Evolutionary conservation across 2,888 invertebrate genomes (phyloP).

Genomic region (Oegoconia quadripuncta): DNA sequence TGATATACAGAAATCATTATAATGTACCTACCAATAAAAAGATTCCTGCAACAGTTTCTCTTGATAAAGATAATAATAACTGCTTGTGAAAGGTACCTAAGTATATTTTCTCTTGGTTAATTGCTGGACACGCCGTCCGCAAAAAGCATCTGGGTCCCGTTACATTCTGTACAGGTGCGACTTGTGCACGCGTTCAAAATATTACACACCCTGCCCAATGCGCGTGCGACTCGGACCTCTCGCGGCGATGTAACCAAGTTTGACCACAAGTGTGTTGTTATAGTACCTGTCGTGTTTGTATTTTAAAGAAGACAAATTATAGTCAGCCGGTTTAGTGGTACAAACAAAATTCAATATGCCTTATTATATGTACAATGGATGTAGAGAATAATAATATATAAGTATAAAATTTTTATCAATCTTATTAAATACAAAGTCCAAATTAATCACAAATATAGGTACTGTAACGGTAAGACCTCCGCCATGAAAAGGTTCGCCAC

Average conservation of each 20-base stretch:
- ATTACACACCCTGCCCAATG: slow-evolving; percentile 14
- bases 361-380: not conserved
- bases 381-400: too few relatives aligned
- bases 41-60: too few relatives aligned
- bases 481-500: too few relatives aligned
- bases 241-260: slow-evolving; percentile 2
- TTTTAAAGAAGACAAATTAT: not conserved
- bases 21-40: too few relatives aligned
- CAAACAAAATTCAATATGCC: not conserved
- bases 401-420: too few relatives aligned
- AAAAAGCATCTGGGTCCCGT: slow-evolving; percentile 36
- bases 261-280: not conserved
- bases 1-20: too few relatives aligned
- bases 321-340: not conserved
- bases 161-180: slow-evolving; percentile 44
- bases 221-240: not conserved
- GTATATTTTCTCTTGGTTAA: slow-evolving; percentile 24
- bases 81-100: too few relatives aligned
- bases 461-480: too few relatives aligned
- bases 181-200: slow-evolving; percentile 34
- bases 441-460: too few relatives aligned
- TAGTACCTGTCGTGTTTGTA: not conserved
- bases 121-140: slow-evolving; percentile 20
- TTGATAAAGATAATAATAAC: too few relatives aligned
- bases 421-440: too few relatives aligned